Evolutionary conservation across 1,140 invertebrate genomes (phyloP), one percentile per base, ranked within the genome.

Genomic region (Drosophila serrata): DNA sequence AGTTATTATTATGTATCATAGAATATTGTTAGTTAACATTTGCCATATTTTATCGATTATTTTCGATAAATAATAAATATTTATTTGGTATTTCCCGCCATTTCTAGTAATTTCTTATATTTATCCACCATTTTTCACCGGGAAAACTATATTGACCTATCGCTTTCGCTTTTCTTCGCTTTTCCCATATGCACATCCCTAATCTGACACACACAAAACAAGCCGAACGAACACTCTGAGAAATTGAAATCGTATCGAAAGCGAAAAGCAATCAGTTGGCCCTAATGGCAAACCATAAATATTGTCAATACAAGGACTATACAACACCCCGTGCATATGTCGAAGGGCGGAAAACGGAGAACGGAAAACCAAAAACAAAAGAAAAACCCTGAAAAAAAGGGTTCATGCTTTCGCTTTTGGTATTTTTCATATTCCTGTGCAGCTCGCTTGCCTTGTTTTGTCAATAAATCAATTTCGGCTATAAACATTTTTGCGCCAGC

Each of bases 381-480:
- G 9, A 19, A 37, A 59, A 64, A 31, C 6, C 39, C 31, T 11
- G 24, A 13, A 68, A 60, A 60, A 79, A 79, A 79, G 76, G 76
- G 76, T 79, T 79, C 29, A 29, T 40, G 73, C 64, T 78, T 79
- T 79, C 75, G 68, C 76, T 79, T 79, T 79, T 79, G 75, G 76
- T 75, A 63, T 81, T 77, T 49, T 64, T 69, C 56, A 79, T 79
- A 82, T 81, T 73, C 35, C 62, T 62, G 46, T 51, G 61, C 61
- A 64, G 60, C 33, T 17, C 24, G 48, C 43, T 55, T 57, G 61
- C 39, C 69, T 75, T 90, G 85, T 90, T 90, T 90, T 90, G 81
- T 90, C 85, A 90, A 90, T 90, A 90, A 90, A 90, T 90, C 85
- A 90, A 90, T 90, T 90, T 90, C 55, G 63, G 69, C 75, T 81